Conservation (phyloP, 2,888 invertebrate genomes). For the Tromatobia lineatoria region DNA sequence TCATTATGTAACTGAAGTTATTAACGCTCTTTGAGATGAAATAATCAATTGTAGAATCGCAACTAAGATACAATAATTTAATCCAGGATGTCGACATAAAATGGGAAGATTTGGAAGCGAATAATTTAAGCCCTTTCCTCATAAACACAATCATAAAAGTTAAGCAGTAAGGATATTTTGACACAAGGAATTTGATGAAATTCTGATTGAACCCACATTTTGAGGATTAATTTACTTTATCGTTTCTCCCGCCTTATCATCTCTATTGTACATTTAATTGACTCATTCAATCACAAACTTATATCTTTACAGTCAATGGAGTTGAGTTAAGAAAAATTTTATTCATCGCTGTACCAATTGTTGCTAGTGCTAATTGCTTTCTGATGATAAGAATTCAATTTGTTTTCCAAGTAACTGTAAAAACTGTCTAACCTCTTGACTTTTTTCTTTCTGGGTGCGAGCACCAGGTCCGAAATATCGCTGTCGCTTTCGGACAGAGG, state of each 20-base stretch:
- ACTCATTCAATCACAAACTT: no score
- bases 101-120: no score
- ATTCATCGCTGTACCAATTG: neutral
- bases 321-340: no score
- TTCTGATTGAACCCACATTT: neutral
- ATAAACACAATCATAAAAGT: no score
- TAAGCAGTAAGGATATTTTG: no score
- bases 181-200: neutral
- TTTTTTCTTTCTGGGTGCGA: slow-evolving; percentile 87
- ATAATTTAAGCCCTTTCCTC: no score
- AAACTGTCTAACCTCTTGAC: slow-evolving; percentile 86
- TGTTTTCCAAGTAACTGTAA: neutral
- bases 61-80: neutral
- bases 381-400: neutral
- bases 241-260: neutral
- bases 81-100: no score
- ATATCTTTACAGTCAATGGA: no score
- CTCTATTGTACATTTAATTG: neutral
- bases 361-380: neutral
- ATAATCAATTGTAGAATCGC: neutral
- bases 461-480: slow-evolving; percentile 88
- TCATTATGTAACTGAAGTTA: no score
- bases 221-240: neutral
- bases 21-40: neutral
- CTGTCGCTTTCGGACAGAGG: slow-evolving; percentile 88